Conservation (phyloP, 2,797 vertebrate genomes). For the Borostomias antarcticus region DNA sequence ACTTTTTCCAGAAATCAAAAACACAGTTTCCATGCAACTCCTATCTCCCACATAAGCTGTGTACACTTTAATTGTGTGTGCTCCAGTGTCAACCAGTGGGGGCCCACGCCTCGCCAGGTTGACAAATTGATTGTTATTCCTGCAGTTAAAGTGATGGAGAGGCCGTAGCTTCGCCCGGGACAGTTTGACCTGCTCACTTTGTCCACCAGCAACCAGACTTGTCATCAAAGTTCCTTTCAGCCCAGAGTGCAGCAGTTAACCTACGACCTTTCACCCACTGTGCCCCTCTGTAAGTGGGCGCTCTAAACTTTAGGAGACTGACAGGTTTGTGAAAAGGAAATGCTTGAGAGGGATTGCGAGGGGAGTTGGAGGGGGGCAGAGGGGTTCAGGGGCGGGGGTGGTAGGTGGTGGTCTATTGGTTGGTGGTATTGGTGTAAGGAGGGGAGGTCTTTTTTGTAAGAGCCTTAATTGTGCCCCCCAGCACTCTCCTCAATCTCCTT, state of each 20-base stretch:
- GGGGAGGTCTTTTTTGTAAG: conserved; percentile 21
- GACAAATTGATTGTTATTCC: conserved; percentile 68
- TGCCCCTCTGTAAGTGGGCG: conserved; percentile 64
- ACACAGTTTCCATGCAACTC: background rate
- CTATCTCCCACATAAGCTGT: conserved; percentile 3
- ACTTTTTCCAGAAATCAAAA: background rate
- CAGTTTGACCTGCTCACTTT: conserved; percentile 64
- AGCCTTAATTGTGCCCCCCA: conserved; percentile 47
- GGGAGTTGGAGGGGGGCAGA: conserved; percentile 13
- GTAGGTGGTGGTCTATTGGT: conserved; percentile 32
- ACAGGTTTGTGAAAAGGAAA: conserved; percentile 68
- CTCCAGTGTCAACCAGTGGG: conserved; percentile 18
- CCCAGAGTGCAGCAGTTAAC: conserved; percentile 75
- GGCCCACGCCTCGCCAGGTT: conserved; percentile 14
- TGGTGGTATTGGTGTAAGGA: conserved; percentile 24
- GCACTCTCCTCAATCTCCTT: conserved; percentile 46
- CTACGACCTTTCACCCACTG: conserved; percentile 67
- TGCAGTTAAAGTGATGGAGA: conserved; percentile 68
- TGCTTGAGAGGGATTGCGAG: conserved; percentile 40
- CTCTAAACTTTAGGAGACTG: conserved; percentile 66
- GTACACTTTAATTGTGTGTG: conserved; percentile 1
- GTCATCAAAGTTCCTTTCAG: conserved; percentile 73
- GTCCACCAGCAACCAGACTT: conserved; percentile 63
- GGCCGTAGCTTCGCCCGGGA: conserved; percentile 44
- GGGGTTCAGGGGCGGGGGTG: conserved; percentile 19